Evolutionary conservation across 2,797 vertebrate species (phyloP), one percentile per base, ranked within the genome.

Genomic region (Neopelma chrysocephalum): DNA sequence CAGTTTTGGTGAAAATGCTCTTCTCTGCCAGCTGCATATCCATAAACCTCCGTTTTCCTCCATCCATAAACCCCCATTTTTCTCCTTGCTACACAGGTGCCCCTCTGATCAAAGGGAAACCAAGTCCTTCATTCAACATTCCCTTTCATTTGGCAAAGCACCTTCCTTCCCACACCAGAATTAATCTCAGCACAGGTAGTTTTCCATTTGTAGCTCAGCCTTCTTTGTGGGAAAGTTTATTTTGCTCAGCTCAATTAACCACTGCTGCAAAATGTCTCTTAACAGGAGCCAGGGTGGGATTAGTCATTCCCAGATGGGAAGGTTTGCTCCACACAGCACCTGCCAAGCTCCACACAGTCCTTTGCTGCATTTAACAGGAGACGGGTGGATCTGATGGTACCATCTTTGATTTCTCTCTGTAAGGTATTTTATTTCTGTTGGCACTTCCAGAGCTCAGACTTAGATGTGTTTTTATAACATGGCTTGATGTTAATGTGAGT

Each of bases 391-490:
- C 61, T 73, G 58, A 42, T 18, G 42, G 54, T 56, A 45, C 65
- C 91, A 83, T 60, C 79, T 86, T 51, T 78, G 65, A 66, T 76
- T 86, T 72, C 81, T 69, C 56, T 27, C 65, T 79, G 50, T 18
- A 83, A 83, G 58, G 61, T 40, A 40, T 85, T 95, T 93, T 82
- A 20, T 93, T 97, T 86, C 95, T 96, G 71, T 82, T 95, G 90
- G 91, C 79, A 61, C 18, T 66, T 60, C 40, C 17, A 3, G 53
- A 72, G 54, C 57, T 90, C 75, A 62, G 58, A 48, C 36, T 85
- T 42, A 80, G 75, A 77, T 2, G 72, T 62, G 91, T 93, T 96
- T 85, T 96, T 85, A 68, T 81, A 89, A 45, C 77, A 90, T 1
- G 1, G 61, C 20, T 42, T 48, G 89, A 93, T 90, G 45, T 79